Percentiles rank a stretch among this genome's conserved stretches.
Conservation (phyloP, 1,140 invertebrate species). For the Drosophila santomea region DNA sequence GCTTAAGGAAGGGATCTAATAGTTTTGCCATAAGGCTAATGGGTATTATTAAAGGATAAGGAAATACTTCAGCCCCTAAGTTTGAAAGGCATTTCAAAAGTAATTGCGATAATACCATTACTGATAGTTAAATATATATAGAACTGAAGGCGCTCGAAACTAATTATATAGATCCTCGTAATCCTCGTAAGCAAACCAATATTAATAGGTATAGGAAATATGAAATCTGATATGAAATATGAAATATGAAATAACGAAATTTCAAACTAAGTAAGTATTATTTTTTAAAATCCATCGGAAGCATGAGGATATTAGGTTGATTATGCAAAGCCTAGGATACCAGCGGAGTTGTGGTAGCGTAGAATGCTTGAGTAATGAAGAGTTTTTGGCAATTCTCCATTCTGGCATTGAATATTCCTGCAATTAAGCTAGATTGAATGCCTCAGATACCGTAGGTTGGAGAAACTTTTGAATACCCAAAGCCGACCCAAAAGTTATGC, state of each 20-base stretch:
- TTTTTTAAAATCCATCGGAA: background rate
- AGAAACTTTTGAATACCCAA: slow-evolving; percentile 19
- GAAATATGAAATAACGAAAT: too few species aligned
- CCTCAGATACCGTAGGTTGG: slow-evolving; percentile 7
- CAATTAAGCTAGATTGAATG: slow-evolving; percentile 34
- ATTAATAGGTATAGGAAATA: too few species aligned
- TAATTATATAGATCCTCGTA: too few species aligned
- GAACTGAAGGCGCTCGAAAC: too few species aligned
- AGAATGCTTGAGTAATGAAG: slow-evolving; percentile 3
- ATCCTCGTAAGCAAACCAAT: too few species aligned
- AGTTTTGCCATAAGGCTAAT: slow-evolving; percentile 12
- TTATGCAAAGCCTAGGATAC: slow-evolving; percentile 1
- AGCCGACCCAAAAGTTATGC: slow-evolving; percentile 31
- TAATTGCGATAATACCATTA: too few species aligned
- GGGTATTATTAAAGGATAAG: background rate
- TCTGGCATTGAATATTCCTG: slow-evolving; percentile 1
- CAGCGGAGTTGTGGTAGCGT: too few species aligned
- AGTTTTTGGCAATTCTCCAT: slow-evolving; percentile 6
- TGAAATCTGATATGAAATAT: too few species aligned
- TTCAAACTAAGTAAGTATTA: too few species aligned
- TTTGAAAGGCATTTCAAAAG: background rate
- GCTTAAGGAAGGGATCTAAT: slow-evolving; percentile 8
- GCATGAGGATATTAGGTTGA: slow-evolving; percentile 8
- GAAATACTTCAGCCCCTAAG: background rate
- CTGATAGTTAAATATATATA: too few species aligned